Percentiles rank a stretch among this genome's conserved stretches.
phyloP scores from a whole-genome alignment of 1,140 invertebrate genomes.

The Callitettix versicolor region DNA sequence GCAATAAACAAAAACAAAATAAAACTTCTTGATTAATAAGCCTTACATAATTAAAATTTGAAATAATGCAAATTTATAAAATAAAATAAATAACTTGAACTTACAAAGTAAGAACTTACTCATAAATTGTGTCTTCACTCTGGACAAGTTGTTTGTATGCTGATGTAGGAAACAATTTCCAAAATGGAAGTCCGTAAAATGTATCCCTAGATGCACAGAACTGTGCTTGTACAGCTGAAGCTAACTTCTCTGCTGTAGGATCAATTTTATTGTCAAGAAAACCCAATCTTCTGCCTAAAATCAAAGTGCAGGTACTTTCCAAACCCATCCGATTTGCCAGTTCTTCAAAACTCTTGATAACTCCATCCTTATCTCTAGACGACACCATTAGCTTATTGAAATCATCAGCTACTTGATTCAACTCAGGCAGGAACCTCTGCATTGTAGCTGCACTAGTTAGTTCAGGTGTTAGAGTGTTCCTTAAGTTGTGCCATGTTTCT shows the following conservation, averaged over 20 bases:
- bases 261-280: constrained; percentile 52
- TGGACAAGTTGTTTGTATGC: constrained; percentile 58
- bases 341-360: constrained; percentile 54
- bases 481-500: constrained; percentile 63
- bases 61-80: too few species aligned
- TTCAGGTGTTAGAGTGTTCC: constrained; percentile 59
- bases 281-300: constrained; percentile 65
- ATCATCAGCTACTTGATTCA: constrained; percentile 68
- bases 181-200: constrained; percentile 69
- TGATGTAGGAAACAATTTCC: constrained; percentile 66
- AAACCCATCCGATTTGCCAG: constrained; percentile 64
- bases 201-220: constrained; percentile 66
- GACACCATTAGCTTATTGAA: constrained; percentile 55
- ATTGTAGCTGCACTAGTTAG: constrained; percentile 68
- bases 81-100: constrained; percentile 20
- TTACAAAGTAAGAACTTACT: constrained; percentile 38
- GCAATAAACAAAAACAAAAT: too few species aligned
- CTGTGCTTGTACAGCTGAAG: constrained; percentile 48
- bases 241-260: constrained; percentile 39
- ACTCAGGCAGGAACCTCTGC: constrained; percentile 59
- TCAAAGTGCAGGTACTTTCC: constrained; percentile 66
- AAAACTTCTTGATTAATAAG: too few species aligned
- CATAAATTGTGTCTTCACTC: constrained; percentile 71
- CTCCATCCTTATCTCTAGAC: constrained; percentile 35
- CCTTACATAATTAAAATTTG: too few species aligned